These are phyloP conservation scores for Hystrix brachyura DNA, from an alignment of 2,113 vertebrate genomes.

Conservation along the genomic window DNA sequence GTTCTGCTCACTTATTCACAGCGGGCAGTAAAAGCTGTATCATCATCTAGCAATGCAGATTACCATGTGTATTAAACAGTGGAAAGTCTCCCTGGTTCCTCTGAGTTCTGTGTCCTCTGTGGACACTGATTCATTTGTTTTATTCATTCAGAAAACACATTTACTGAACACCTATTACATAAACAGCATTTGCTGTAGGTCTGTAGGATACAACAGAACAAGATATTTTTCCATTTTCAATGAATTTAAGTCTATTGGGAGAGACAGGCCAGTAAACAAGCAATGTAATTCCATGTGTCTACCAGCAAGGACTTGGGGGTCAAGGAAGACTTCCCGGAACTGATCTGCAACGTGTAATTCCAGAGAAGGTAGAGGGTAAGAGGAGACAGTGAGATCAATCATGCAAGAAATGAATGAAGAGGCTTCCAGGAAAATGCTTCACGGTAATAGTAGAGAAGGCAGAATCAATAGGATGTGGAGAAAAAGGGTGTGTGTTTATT, in stretches of 20 bases:
- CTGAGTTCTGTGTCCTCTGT: not conserved
- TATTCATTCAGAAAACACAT: not conserved
- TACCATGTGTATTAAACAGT: not conserved
- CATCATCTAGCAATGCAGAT: not conserved
- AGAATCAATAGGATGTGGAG: conserved; percentile 5
- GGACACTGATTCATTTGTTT: not conserved
- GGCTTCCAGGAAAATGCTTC: conserved; percentile 31
- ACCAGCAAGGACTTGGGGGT: not conserved
- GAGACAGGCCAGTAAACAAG: not conserved
- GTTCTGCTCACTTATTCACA: not conserved
- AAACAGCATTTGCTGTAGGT: not conserved
- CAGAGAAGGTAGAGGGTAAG: not conserved
- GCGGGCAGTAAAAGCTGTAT: not conserved
- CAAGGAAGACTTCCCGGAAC: not conserved
- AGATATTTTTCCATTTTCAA: not conserved
- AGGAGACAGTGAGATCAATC: not conserved
- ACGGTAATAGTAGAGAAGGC: not conserved
- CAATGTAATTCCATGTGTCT: not conserved
- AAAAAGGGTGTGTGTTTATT: not conserved
- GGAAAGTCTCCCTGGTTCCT: not conserved
- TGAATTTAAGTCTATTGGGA: not conserved
- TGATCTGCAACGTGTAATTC: not conserved
- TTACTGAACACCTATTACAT: not conserved
- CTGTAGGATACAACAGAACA: not conserved
- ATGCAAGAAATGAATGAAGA: not conserved